Percentiles rank a stretch among this genome's conserved stretches.
Evolutionary conservation across 2,888 invertebrate genomes (phyloP).

Genomic region (Halocaridina rubra): DNA sequence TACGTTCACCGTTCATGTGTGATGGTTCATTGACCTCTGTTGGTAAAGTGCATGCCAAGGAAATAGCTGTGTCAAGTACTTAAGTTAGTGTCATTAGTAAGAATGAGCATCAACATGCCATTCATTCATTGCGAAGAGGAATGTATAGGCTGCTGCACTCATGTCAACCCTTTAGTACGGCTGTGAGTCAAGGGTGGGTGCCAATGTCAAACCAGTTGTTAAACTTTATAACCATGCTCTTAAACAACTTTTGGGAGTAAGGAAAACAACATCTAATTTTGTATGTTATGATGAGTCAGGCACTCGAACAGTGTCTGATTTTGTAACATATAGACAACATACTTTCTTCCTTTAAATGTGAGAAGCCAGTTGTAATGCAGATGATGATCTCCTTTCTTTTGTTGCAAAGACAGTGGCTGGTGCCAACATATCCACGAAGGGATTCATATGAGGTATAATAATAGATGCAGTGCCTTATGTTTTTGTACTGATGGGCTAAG

Average conservation of each 20-base stretch:
- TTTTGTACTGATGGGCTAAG: too few relatives aligned
- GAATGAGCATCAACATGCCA: neutral
- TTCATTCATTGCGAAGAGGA: neutral
- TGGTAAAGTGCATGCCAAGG: neutral
- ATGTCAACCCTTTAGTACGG: conserved; percentile 12
- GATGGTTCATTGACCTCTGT: conserved; percentile 13
- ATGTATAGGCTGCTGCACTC: neutral
- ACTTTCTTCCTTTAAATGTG: neutral
- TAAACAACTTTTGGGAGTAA: conserved; percentile 9
- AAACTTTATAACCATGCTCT: neutral
- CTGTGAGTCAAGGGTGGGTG: conserved; percentile 2
- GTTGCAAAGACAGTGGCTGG: neutral
- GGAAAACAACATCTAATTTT: conserved; percentile 5
- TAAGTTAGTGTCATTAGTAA: neutral
- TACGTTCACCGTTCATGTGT: conserved; percentile 7
- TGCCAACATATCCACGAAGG: too few relatives aligned
- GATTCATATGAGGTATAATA: too few relatives aligned
- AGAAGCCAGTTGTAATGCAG: neutral
- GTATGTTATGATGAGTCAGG: conserved; percentile 18
- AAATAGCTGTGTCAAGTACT: neutral
- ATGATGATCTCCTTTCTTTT: neutral
- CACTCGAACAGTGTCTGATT: neutral
- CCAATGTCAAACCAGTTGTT: neutral
- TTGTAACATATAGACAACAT: conserved; percentile 4
- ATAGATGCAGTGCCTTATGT: too few relatives aligned